These are phyloP conservation scores for Coremacera marginata DNA, from an alignment of 2,888 invertebrate genomes.

Conservation along the genomic window DNA sequence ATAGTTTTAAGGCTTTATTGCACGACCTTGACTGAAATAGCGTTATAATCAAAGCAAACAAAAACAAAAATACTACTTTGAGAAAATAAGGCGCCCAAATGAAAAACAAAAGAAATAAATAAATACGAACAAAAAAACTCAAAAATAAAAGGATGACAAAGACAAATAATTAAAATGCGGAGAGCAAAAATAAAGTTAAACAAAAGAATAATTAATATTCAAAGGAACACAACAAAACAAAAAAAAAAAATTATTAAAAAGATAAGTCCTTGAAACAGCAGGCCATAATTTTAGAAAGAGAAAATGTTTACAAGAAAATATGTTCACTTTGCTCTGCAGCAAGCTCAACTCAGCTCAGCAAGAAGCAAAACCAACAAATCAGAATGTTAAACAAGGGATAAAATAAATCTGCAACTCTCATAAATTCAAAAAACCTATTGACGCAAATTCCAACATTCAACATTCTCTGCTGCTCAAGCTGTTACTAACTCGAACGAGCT, in stretches of 20 bases:
- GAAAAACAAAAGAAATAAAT: too few relatives aligned
- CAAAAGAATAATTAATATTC: neutral
- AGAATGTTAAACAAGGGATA: neutral
- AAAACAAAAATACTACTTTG: too few relatives aligned
- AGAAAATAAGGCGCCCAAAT: too few relatives aligned
- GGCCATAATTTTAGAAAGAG: neutral
- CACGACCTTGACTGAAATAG: too few relatives aligned
- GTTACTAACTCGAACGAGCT: neutral
- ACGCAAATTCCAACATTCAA: neutral
- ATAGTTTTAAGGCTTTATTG: neutral
- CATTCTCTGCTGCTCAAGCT: neutral
- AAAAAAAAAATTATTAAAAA: neutral
- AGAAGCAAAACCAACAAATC: neutral
- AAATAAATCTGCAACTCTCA: constrained; percentile 10
- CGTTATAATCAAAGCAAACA: too few relatives aligned
- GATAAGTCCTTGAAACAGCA: neutral
- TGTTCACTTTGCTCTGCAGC: too few relatives aligned
- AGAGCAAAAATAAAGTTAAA: neutral
- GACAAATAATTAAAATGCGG: neutral
- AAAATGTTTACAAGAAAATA: neutral
- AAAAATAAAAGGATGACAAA: neutral
- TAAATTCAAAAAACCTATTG: constrained; percentile 15
- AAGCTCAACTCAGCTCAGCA: too few relatives aligned
- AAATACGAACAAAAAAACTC: neutral
- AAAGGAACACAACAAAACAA: neutral